Evolutionary conservation across 30 jellyfish, hydroid and myxozoan genomes (phyloP).

Genomic region (Aurelia aurita): DNA sequence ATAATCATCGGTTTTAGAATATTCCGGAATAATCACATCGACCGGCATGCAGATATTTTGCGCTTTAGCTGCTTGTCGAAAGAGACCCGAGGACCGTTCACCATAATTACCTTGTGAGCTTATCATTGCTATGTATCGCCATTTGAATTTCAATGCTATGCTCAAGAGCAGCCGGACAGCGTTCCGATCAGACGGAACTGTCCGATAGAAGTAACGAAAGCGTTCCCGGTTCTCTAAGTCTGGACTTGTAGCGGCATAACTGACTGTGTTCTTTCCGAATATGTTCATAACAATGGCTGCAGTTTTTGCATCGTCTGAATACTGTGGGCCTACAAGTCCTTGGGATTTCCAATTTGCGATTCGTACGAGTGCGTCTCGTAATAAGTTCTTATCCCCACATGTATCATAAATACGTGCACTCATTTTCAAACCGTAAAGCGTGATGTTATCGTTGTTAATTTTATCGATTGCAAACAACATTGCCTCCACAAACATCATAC

Average conservation of each 20-base stretch:
- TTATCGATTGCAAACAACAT: slow-evolving; percentile 78
- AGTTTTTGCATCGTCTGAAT: slow-evolving; percentile 75
- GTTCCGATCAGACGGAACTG: slow-evolving; percentile 73
- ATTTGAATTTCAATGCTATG: slow-evolving; percentile 63
- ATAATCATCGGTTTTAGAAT: slow-evolving; percentile 4
- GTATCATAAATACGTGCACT: slow-evolving; percentile 64
- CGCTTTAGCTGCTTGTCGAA: slow-evolving; percentile 36
- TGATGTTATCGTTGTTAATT: slow-evolving; percentile 42
- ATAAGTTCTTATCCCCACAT: slow-evolving; percentile 65
- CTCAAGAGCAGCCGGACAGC: slow-evolving; percentile 62
- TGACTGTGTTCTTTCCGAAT: slow-evolving; percentile 59
- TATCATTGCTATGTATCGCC: slow-evolving; percentile 71
- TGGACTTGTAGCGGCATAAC: slow-evolving; percentile 74
- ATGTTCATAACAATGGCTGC: slow-evolving; percentile 67
- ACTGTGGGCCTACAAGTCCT: slow-evolving; percentile 82
- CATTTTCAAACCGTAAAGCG: slow-evolving; percentile 53
- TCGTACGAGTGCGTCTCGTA: slow-evolving; percentile 33
- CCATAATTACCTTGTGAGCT: slow-evolving; percentile 74
- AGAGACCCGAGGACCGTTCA: slow-evolving; percentile 43
- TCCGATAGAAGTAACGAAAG: slow-evolving; percentile 66
- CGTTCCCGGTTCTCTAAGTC: slow-evolving; percentile 61
- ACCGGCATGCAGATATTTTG: slow-evolving; percentile 70
- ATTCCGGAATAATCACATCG: slow-evolving; percentile 28
- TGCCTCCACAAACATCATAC: slow-evolving; percentile 86
- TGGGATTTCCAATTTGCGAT: slow-evolving; percentile 8